Evolutionary conservation across 1,140 invertebrate species (phyloP), one percentile per base, ranked within the genome.

Genomic region (Chironomus striatipennis): DNA sequence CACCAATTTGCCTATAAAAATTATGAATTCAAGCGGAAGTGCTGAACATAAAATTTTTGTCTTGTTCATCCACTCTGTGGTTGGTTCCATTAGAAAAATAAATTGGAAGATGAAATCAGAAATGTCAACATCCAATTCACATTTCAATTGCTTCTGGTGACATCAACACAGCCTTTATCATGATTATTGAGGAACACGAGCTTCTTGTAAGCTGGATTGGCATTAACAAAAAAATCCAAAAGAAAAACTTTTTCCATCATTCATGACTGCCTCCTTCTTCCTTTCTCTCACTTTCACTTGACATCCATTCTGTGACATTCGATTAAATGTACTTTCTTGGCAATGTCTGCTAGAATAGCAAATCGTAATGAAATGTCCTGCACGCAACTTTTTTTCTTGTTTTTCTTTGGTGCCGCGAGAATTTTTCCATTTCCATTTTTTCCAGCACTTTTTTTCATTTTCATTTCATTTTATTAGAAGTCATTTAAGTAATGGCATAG

Each of bases 211-310:
- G 24, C 24, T 34, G 24, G 24, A 34, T 34, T 34, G 24, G 24
- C 24, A 34, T 34, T 34, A 34, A 34, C 24, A 34, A 34, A 34
- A 34, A 34, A 34, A 34, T 5, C 1, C 17, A 70, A 70, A 20
- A 8, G 10, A 20, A 21, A 70, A 70, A 70, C n/a, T 70, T 70
- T 70, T 70, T 20, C 18, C 17, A 70, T 70, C 65, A 70, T 70
- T 70, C 65, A 70, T 5, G 24, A 34, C 24, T 34, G 24, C 24
- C 24, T 34, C 5, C 24, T 2, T 34, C 24, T n/a, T n/a, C n/a
- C n/a, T n/a, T n/a, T 34, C 24, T 34, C 24, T 34, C 24, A 34
- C 24, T 34, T 34, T 34, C 24, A 34, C 24, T 34, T 34, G 5
- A 34, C 24, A 34, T 34, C 24, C 24, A 34, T 34, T 34, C 24